Evolutionary conservation across 2,113 vertebrate species (phyloP).

Genomic region (Phyllostomus hastatus): DNA sequence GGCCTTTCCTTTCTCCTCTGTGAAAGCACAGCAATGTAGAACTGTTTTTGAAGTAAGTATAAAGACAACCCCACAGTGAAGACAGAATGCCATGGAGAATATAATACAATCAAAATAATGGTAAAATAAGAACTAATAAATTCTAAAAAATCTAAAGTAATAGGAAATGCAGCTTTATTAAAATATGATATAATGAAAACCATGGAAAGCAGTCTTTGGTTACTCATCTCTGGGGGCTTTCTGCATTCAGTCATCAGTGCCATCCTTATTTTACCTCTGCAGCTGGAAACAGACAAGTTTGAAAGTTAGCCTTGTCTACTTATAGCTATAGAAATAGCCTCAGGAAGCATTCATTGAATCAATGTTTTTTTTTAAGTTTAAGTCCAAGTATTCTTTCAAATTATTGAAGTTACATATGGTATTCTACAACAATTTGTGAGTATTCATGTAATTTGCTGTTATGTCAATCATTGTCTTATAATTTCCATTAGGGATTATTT

Average conservation of each 20-base stretch:
- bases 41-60: not conserved
- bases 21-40: not conserved
- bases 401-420: not conserved
- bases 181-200: accelerated
- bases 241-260: not conserved
- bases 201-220: not conserved
- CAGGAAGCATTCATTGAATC: not conserved
- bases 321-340: not conserved
- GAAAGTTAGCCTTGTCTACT: not conserved
- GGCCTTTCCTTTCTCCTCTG: not conserved
- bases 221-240: not conserved
- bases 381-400: not conserved
- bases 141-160: not conserved
- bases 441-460: not conserved
- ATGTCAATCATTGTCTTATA: not conserved
- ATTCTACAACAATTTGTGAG: not conserved
- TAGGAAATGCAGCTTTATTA: not conserved
- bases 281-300: not conserved
- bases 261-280: not conserved
- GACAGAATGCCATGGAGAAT: not conserved
- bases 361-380: not conserved
- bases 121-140: not conserved
- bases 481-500: not conserved
- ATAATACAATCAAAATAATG: not conserved
- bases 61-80: not conserved